Evolutionary conservation across 2,888 invertebrate genomes (phyloP), one percentile per base, ranked within the genome.

Genomic region (Apodemia hepburni): DNA sequence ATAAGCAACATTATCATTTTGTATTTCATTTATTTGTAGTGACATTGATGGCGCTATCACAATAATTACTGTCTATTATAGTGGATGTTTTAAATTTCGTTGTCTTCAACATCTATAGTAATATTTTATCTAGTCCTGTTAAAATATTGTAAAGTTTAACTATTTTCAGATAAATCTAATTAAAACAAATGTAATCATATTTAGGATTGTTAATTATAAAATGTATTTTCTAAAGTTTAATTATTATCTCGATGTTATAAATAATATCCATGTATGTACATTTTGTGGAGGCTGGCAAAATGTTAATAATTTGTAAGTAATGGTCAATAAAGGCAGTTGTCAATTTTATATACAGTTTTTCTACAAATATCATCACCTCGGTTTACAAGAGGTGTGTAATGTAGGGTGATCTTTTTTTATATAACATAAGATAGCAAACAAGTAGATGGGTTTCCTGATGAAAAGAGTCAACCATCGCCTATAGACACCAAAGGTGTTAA

Each of bases 221-320:
- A 58, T 59, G 47, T 63, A 58, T 57, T 61, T 63, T 63, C 51
- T 61, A 58, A 61, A 59, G 42, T 58, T 47, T 47, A 33, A 22
- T 60, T 60, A 61, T 17, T 61, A 61, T 65, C 63, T 66, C 35
- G 62, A 62, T 61, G 62, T 62, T 68, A 61, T 35, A 60, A 62
- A 54, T 65, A 65, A 59, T 18, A 58, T 11, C 51, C 42, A 51
- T 49, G 45, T 69, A 66, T 59, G 65, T 70, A 70, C 85, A 87
- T 87, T 88, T 87, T 87, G 88, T 75, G 69, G 81, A 81, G 87
- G 89, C 89, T 89, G 89, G 81, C 88, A 87, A 87, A 87, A 87
- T 87, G 86, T 82, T 67, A 60, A 71, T 73, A 68, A 76, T 71
- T 72, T 70, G 72, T 66, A 69, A 69, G 66, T 69, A 67, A 68